phyloP scores from a whole-genome alignment of 2,797 vertebrate genomes.

The Dryobates pubescens region DNA sequence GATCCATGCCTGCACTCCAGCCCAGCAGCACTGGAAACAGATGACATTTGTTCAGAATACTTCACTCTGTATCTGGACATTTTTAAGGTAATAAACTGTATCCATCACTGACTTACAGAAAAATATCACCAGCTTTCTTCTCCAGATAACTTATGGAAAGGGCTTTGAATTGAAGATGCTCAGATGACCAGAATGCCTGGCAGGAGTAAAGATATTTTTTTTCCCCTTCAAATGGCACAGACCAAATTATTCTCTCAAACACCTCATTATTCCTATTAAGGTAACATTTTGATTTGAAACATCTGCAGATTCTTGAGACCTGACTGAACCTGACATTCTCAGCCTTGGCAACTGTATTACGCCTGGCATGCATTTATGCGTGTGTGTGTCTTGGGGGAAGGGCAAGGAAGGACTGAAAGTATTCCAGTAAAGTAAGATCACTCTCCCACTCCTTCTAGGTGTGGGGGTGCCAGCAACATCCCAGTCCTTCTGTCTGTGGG shows the following conservation, averaged over 20 bases:
- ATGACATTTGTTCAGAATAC: not conserved
- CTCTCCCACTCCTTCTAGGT: not conserved
- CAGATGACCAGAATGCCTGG: not conserved
- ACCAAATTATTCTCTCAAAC: conserved; percentile 64
- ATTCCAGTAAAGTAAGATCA: not conserved
- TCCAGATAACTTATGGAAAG: not conserved
- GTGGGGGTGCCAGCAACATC: rapidly evolving
- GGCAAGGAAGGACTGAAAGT: not conserved
- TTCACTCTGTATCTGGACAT: not conserved
- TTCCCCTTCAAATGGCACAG: conserved; percentile 47
- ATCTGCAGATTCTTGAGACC: conserved; percentile 75
- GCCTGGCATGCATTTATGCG: conserved; percentile 31
- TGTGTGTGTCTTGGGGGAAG: not conserved
- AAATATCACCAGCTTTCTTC: not conserved
- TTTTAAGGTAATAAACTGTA: not conserved
- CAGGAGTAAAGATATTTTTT: conserved; percentile 47
- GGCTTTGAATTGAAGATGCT: not conserved
- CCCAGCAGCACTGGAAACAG: not conserved
- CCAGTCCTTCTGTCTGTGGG: not conserved
- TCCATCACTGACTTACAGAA: not conserved
- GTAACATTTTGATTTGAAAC: conserved; percentile 78
- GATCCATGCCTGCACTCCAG: rapidly evolving
- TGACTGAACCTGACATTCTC: conserved; percentile 73
- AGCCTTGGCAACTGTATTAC: conserved; percentile 73
- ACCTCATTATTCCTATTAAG: conserved; percentile 76